Percentiles rank a stretch among this genome's conserved stretches.
Conservation (phyloP, 2,797 vertebrate species). For the Hemitrygon akajei region DNA sequence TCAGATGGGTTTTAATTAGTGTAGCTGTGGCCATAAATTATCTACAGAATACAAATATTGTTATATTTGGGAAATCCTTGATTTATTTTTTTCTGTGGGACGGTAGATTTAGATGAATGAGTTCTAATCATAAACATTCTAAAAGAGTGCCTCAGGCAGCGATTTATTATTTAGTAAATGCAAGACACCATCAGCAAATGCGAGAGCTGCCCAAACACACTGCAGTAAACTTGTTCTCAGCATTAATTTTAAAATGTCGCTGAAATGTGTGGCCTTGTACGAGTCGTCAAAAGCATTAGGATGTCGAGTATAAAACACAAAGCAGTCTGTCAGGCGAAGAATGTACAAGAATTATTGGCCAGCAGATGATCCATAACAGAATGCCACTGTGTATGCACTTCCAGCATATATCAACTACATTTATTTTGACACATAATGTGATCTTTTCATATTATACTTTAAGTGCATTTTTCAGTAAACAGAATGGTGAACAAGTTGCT, state of each 20-base stretch:
- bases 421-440: slow-evolving; percentile 53
- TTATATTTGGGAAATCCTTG: slow-evolving; percentile 97
- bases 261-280: slow-evolving; percentile 57
- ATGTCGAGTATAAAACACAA: slow-evolving; percentile 51
- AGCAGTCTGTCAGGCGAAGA: slow-evolving; percentile 53
- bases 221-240: slow-evolving; percentile 44
- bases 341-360: slow-evolving; percentile 50
- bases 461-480: slow-evolving; percentile 48
- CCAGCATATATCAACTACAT: slow-evolving; percentile 50
- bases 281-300: slow-evolving; percentile 56
- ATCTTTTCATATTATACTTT: slow-evolving; percentile 51
- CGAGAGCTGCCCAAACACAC: slow-evolving; percentile 47
- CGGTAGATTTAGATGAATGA: slow-evolving; percentile 93
- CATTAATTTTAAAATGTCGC: slow-evolving; percentile 59
- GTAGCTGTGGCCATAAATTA: slow-evolving; percentile 92
- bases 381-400: slow-evolving; percentile 46
- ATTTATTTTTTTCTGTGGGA: slow-evolving; percentile 93
- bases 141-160: slow-evolving; percentile 59
- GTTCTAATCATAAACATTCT: slow-evolving; percentile 86
- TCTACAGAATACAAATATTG: slow-evolving; percentile 94
- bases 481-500: slow-evolving; percentile 45
- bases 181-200: slow-evolving; percentile 64
- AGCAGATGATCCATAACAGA: slow-evolving; percentile 49
- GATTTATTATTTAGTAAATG: slow-evolving; percentile 67
- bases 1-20: slow-evolving; percentile 94